Base-by-base conservation (phyloP, 2,888 invertebrate species). In the Nezara viridula region DNA sequence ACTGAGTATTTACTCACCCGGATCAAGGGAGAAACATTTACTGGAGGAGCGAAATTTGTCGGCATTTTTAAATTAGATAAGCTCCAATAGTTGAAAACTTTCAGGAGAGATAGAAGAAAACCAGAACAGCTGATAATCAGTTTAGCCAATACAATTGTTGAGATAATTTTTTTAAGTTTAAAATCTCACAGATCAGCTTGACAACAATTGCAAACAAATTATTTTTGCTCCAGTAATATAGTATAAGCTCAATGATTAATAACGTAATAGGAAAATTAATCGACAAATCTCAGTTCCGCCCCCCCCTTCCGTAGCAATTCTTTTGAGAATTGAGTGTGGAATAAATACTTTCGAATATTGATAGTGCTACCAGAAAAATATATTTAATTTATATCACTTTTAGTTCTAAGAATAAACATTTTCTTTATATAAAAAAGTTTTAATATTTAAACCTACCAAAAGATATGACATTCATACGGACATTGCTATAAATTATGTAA, bases 1-100 rank as follows among this genome's bases (percentile, higher is more conserved):
- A 55, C 60, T 89, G 40, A 21, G 66, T 55, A 44, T 4, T 12
- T 27, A 92, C 92, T 94, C 94, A 96, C 96, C 94, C 96, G 96
- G 92, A 97, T 97, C 89, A 97, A 93, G 88, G 97, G 97, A 88
- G 97, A 96, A 91, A 97, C 96, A 92, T 95, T 94, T 91, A 97
- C 95, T 91, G 97, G 96, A 92, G 96, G 94, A 92, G 94, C 94
- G 91, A 94, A 92, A 91, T 92, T 92, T 77, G 93, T 90, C 32
- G 91, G 90, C 91, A 90, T 91, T 87, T 88, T 89, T 66, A n/a
- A 47, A 44, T n/a, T 60, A 40, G 52, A 77, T 37, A 32, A 73
- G 7, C 2, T 21, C 37, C 37, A 77, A 47, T n/a, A 2, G 10
- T 1, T 24, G 44, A 81, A 40, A 40, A 44, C 6, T 27, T 77